Evolutionary conservation across 23 tunicate genomes (phyloP).

Genomic region (Clavelina lepadiformis): DNA sequence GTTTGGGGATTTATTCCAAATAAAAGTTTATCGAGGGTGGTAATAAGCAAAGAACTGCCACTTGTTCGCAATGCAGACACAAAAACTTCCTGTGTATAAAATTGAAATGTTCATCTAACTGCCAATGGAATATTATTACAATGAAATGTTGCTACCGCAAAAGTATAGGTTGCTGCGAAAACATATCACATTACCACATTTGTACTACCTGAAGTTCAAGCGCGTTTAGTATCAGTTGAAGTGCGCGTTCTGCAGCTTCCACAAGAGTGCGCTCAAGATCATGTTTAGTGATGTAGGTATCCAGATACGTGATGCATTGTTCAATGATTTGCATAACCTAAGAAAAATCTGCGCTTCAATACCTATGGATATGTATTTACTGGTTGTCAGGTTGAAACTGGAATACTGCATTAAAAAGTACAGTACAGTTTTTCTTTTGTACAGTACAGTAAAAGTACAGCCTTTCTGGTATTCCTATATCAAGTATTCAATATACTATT

Average conservation of each 20-base stretch:
- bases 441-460: too few species aligned
- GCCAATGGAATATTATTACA: too few species aligned
- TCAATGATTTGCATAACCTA: slow-evolving; percentile 67
- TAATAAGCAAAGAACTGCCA: slow-evolving; percentile 39
- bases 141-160: too few species aligned
- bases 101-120: background rate
- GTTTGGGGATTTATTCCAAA: slow-evolving; percentile 65
- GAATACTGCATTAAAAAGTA: too few species aligned
- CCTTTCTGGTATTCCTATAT: too few species aligned
- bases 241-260: slow-evolving; percentile 44
- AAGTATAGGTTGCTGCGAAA: too few species aligned
- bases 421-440: too few species aligned
- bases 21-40: slow-evolving; percentile 64
- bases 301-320: slow-evolving; percentile 55
- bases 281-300: slow-evolving; percentile 24
- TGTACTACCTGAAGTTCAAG: slow-evolving; percentile 38
- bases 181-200: background rate
- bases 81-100: slow-evolving; percentile 55
- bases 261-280: slow-evolving; percentile 39
- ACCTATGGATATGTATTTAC: background rate
- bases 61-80: slow-evolving; percentile 53
- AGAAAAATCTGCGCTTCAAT: slow-evolving; percentile 2
- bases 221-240: slow-evolving; percentile 42
- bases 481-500: too few species aligned
- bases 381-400: too few species aligned